phyloP scores from a whole-genome alignment of 2,888 invertebrate species.

The Malthinus flaveolus region DNA sequence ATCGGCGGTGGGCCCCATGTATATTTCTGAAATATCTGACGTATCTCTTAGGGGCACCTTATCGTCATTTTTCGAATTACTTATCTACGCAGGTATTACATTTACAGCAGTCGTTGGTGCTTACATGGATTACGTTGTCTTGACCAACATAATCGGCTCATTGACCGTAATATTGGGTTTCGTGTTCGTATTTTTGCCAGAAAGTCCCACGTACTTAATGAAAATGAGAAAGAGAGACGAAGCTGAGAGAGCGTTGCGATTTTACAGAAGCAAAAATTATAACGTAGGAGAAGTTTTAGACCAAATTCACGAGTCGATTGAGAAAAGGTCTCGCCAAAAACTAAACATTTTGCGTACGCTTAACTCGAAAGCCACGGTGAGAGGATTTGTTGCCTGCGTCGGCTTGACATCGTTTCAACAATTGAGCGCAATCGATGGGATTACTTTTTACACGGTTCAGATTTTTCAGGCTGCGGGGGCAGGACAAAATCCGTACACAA shows the following conservation, averaged over 20 bases:
- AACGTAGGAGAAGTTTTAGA: slow-evolving; percentile 63
- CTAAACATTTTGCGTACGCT: slow-evolving; percentile 62
- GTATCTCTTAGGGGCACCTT: slow-evolving; percentile 75
- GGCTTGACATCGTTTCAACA: slow-evolving; percentile 83
- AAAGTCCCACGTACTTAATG: slow-evolving; percentile 70
- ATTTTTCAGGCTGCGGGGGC: slow-evolving; percentile 74
- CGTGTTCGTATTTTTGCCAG: slow-evolving; percentile 70
- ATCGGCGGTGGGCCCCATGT: slow-evolving; percentile 80
- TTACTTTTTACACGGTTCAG: slow-evolving; percentile 73
- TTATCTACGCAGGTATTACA: slow-evolving; percentile 76
- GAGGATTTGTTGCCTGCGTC: slow-evolving; percentile 70
- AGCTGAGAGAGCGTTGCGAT: slow-evolving; percentile 64
- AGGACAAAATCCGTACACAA: slow-evolving; percentile 61
- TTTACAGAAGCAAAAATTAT: slow-evolving; percentile 68
- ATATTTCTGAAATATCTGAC: slow-evolving; percentile 81
- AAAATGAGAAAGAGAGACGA: slow-evolving; percentile 59
- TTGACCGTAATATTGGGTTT: slow-evolving; percentile 66
- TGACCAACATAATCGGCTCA: slow-evolving; percentile 67
- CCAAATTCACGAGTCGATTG: slow-evolving; percentile 58
- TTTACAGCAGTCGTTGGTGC: slow-evolving; percentile 72
- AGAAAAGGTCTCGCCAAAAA: slow-evolving; percentile 39
- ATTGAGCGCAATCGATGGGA: slow-evolving; percentile 76
- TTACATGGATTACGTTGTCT: slow-evolving; percentile 64
- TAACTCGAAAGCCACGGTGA: slow-evolving; percentile 61
- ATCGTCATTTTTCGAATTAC: slow-evolving; percentile 79